Evolutionary conservation across 1,140 invertebrate species (phyloP), one percentile per base, ranked within the genome.

Genomic region (Saccostrea echinata): DNA sequence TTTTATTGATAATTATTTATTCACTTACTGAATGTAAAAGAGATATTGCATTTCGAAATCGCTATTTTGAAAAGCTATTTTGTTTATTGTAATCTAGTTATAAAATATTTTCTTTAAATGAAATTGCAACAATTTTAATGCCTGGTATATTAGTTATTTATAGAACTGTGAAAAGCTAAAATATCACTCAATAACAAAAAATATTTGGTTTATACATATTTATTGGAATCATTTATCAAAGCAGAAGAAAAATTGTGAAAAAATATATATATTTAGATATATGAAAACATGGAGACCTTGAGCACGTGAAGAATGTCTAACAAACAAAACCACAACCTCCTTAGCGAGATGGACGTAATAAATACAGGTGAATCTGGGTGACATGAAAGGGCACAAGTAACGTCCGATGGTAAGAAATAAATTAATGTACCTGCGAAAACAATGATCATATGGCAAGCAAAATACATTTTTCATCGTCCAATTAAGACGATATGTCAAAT

Each of bases 271-370:
- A 76, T 76, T 76, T 76, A 71, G 24, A 76, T 27, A 64, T 64
- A 76, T 76, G 68, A 76, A 76, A 76, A 76, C 24, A 76, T 76
- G 68, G 68, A 76, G 16, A 76, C 16, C 33, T 76, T 76, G 68
- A 76, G 68, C 68, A 76, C 27, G 16, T 76, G 30, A 30, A 76
- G 68, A 76, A 76, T 76, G 68, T 33, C 68, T 76, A 12, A 76
- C 68, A n/a, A 76, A 76, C 27, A 76, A 71, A 76, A 76, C 68
- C 68, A 76, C 68, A 76, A 76, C 68, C 68, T 76, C 68, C 16
- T 27, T 30, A 76, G 68, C 68, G 68, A 76, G 27, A 76, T 30
- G 27, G 1, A 16, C 24, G 68, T 76, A 30, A 76, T 76, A 30
- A 30, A 76, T 76, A 76, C 16, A 76, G 24, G 16, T 33, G 30